Conservation (phyloP, 2,113 vertebrate genomes). For the Pontoporia blainvillei region DNA sequence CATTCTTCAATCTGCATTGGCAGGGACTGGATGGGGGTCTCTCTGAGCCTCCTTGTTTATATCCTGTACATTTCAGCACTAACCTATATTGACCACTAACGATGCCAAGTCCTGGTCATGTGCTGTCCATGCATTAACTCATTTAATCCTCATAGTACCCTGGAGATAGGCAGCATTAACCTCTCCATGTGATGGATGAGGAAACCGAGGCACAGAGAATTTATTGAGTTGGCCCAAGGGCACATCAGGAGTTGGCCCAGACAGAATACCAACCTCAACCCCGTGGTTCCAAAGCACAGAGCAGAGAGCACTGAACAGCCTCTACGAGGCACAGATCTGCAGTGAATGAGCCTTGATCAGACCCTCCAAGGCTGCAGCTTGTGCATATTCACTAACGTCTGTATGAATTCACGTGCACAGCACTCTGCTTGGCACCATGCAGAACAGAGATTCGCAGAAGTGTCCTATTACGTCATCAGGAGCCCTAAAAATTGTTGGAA, state of each 20-base stretch:
- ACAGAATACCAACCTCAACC: no score
- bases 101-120: rapidly evolving
- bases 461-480: rapidly evolving
- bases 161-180: no score
- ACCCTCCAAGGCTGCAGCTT: rapidly evolving
- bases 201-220: not conserved
- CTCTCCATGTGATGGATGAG: not conserved
- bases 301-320: rapidly evolving
- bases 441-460: rapidly evolving
- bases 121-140: rapidly evolving
- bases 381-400: rapidly evolving
- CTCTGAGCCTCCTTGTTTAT: rapidly evolving
- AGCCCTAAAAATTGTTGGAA: not conserved
- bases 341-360: rapidly evolving
- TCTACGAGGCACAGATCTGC: rapidly evolving
- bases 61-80: rapidly evolving
- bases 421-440: rapidly evolving
- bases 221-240: not conserved
- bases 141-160: not conserved
- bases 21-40: rapidly evolving
- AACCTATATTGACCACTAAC: rapidly evolving
- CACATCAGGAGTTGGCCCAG: not conserved
- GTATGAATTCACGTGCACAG: rapidly evolving
- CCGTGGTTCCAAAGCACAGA: rapidly evolving
- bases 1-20: rapidly evolving